Base-by-base conservation (phyloP, 1,140 invertebrate species). In the Ips typographus region DNA sequence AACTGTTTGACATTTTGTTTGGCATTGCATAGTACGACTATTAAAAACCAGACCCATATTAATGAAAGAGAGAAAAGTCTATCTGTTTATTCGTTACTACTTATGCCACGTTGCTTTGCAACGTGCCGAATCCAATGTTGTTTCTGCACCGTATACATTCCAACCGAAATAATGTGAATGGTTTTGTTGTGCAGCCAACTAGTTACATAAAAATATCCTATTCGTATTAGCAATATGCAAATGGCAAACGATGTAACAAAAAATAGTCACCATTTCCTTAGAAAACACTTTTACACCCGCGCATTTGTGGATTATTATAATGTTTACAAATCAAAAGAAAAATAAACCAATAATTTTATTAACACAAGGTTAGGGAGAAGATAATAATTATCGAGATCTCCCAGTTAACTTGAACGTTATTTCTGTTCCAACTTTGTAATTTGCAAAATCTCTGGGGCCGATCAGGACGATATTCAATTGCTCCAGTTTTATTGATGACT, bases 371-470 rank as follows among this genome's bases (percentile, higher is more conserved):
- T 37, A 66, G 42, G 40, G 38, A 36, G 57, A 41, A 40, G n/a
- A 61, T 61, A 61, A 61, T 61, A 61, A 61, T 68, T 68, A 68
- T 68, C 65, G 55, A 61, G 57, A 41, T 60, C 56, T 59, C 55
- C 38, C 43, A 68, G 65, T 68, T 58, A 68, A 56, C 65, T 68
- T 68, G 65, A 68, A 44, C 47, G 65, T 68, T 68, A 68, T 68
- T 68, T 68, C 44, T 60, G 49, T 59, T 68, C 38, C 57, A 61
- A 37, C 57, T 52, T 68, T 58, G 65, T 68, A 68, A 68, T 68
- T 68, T 68, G 65, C 57, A 60, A 68, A 68, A 68, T 68, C 65
- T 68, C 39, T 40, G 41, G 40, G 38, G 65, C 55, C 41, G 44
- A 44, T 61, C 37, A 2, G 56, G 65, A 43, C 65, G 53, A 6